Conservation (phyloP, 2,797 vertebrate genomes). For the Amazona finschi region DNA sequence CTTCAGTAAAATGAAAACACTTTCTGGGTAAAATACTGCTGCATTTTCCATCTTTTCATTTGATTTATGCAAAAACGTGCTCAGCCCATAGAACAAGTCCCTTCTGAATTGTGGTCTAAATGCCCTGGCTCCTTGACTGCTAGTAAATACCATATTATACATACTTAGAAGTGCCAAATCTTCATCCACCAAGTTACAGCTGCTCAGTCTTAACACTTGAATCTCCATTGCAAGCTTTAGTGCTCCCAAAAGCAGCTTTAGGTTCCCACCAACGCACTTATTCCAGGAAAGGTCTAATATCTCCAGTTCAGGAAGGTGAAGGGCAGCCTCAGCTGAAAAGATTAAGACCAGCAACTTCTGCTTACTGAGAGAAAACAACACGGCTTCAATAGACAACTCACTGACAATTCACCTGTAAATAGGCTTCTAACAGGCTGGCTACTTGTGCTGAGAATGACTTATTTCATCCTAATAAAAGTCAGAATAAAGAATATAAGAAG, state of each 20-base stretch:
- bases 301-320: conserved; percentile 79
- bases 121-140: neutral
- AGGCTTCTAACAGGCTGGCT: neutral
- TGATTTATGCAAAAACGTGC: neutral
- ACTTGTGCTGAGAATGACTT: neutral
- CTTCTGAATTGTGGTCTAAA: conserved; percentile 27
- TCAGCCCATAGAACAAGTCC: conserved; percentile 14
- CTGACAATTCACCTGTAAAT: conserved; percentile 7
- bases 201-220: conserved; percentile 84
- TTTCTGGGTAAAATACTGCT: neutral
- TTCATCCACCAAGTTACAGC: conserved; percentile 84
- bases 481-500: neutral
- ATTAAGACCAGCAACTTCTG: conserved; percentile 59
- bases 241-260: conserved; percentile 80
- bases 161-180: conserved; percentile 84
- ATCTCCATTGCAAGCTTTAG: conserved; percentile 76
- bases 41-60: conserved; percentile 19
- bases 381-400: conserved; percentile 37
- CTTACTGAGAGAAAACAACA: conserved; percentile 46
- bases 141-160: conserved; percentile 49
- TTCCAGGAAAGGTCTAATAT: conserved; percentile 88
- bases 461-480: neutral
- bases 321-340: conserved; percentile 78
- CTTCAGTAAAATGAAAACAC: neutral
- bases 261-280: conserved; percentile 86